Percentiles rank a stretch among this genome's conserved stretches.
These are phyloP conservation scores for Drosophila nigromelanica DNA, from an alignment of 1,140 invertebrate genomes.

Conservation along the genomic window DNA sequence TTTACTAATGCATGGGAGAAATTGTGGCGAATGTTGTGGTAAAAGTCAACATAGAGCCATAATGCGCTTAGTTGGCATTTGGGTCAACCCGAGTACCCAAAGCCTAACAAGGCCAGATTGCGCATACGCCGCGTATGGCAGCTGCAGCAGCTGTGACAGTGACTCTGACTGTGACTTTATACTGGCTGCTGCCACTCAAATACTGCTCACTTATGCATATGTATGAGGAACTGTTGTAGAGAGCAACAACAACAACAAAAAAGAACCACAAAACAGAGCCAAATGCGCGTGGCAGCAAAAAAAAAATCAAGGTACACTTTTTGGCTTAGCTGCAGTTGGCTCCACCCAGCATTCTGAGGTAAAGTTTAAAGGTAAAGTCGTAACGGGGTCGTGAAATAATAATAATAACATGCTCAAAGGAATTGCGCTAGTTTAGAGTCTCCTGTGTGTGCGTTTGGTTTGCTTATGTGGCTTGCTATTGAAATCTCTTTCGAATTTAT, in stretches of 20 bases:
- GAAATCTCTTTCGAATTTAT: constrained; percentile 5
- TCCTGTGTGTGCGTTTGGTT: not conserved
- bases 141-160: not conserved
- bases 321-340: constrained; percentile 1
- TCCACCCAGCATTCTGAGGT: not conserved
- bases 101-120: constrained; percentile 15
- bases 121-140: constrained; percentile 43
- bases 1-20: constrained; percentile 16
- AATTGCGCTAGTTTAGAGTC: constrained; percentile 6
- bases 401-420: constrained; percentile 22
- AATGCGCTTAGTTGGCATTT: constrained; percentile 36
- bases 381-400: constrained; percentile 28
- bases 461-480: not conserved
- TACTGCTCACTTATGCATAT: constrained; percentile 40
- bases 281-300: constrained; percentile 43
- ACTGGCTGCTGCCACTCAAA: constrained; percentile 15
- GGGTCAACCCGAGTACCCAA: constrained; percentile 13
- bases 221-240: constrained; percentile 12
- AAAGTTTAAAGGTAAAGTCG: constrained; percentile 33
- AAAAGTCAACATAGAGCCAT: constrained; percentile 30
- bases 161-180: not conserved
- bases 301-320: constrained; percentile 14
- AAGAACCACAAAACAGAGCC: not conserved
- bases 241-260: constrained; percentile 6
- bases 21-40: not conserved